Base-by-base conservation (phyloP, 2,113 vertebrate species). In the Grallaria varia region DNA sequence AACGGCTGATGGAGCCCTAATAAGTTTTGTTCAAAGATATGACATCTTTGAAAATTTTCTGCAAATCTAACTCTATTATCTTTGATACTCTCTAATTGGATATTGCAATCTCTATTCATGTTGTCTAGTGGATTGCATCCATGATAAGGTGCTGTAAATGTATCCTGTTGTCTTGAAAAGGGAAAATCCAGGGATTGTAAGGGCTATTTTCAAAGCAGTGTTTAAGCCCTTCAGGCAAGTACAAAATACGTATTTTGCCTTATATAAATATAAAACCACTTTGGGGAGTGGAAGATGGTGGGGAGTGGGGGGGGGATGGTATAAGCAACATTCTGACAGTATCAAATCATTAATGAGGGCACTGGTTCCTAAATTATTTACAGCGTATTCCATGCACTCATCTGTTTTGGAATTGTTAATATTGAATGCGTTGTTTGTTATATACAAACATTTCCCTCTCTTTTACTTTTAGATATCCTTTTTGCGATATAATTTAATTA, bases 1-100 rank as follows among this genome's bases (percentile, higher is more conserved):
- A 94, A 97, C 27, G 80, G 73, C 96, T 95, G 93, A 96, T 56
- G 79, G 96, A 95, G 76, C 91, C 87, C 93, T 97, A 96, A 91
- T 94, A 96, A 97, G 96, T 97, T 97, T 97, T 97, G 96, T 97
- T 97, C 97, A 97, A 97, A 97, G 97, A 97, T 96, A 89, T 4
- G 33, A 89, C 90, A 96, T 97, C 96, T 97, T 97, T 97, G 96
- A 97, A 97, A 94, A 92, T 92, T 85, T 95, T 86, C 92, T 94
- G 71, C 89, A 90, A 94, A 97, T 96, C 93, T 96, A 67, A 79
- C 90, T 90, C 89, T 83, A 90, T 97, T 95, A 89, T 94, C 96
- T 97, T 96, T 97, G 96, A 97, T 97, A 96, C 76, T 77, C 73
- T 75, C 90, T 97, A 97, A 97, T 97, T 97, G 93, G 94, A 47